Conservation (phyloP, 2,113 vertebrate species). For the Sinocyclocheilus grahami region DNA sequence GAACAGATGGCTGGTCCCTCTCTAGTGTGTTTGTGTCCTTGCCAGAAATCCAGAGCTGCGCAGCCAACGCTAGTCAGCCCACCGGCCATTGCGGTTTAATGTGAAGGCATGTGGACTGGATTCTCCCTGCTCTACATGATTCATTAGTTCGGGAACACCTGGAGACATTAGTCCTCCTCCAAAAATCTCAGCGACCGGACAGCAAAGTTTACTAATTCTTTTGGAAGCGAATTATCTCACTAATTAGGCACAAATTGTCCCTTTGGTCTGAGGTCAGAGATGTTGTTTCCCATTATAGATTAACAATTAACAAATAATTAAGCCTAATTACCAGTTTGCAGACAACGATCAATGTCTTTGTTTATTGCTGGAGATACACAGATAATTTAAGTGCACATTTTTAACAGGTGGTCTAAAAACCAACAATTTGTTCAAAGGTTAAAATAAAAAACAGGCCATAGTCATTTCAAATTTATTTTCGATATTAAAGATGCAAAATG, state of each 20-base stretch:
- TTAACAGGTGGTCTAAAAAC: neutral
- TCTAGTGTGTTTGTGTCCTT: neutral
- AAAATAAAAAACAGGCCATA: neutral
- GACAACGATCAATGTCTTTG: neutral
- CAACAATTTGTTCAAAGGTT: neutral
- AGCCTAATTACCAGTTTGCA: neutral
- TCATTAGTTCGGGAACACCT: constrained; percentile 14
- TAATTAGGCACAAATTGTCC: constrained; percentile 3
- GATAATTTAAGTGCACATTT: neutral
- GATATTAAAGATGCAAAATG: neutral
- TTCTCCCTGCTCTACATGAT: constrained; percentile 11
- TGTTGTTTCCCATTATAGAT: neutral
- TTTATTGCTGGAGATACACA: neutral
- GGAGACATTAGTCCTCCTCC: constrained; percentile 12
- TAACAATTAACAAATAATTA: constrained; percentile 25
- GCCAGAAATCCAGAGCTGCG: neutral
- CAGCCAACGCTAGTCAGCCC: neutral
- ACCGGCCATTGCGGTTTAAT: neutral
- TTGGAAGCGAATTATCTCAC: constrained; percentile 8
- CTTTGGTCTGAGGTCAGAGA: constrained; percentile 14
- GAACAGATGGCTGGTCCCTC: constrained; percentile 45
- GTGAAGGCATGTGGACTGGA: neutral
- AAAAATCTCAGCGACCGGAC: neutral
- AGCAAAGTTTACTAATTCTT: neutral
- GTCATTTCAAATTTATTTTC: neutral